A percentile compares a stretch with the other conserved stretches of the same genome.
These are phyloP conservation scores for Drosophila leontia DNA, from an alignment of 1,140 invertebrate species.

Conservation along the genomic window DNA sequence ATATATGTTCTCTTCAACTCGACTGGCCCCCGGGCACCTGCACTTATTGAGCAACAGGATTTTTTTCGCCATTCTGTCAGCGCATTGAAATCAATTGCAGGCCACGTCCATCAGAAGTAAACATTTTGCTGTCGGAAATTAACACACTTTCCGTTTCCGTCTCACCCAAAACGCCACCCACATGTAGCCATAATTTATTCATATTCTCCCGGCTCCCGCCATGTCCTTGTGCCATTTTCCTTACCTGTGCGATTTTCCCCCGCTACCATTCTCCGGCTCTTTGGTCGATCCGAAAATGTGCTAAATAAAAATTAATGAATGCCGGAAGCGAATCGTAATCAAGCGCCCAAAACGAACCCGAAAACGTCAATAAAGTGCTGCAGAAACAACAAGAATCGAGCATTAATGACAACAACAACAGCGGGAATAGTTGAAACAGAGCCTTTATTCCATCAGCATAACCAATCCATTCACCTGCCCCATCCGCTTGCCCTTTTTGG, in stretches of 20 bases:
- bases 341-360: conserved; percentile 48
- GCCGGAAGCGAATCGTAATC: conserved; percentile 79
- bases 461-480: conserved; percentile 37
- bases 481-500: conserved; percentile 25
- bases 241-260: conserved; percentile 4
- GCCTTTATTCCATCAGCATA: conserved; percentile 30
- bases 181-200: conserved; percentile 70
- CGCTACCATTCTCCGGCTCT: too few species aligned
- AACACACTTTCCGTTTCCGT: conserved; percentile 81
- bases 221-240: conserved; percentile 59
- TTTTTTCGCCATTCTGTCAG: conserved; percentile 45
- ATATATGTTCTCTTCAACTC: conserved; percentile 6
- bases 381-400: conserved; percentile 42
- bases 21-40: conserved; percentile 6
- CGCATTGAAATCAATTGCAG: conserved; percentile 79
- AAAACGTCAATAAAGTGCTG: conserved; percentile 51
- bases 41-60: conserved; percentile 24
- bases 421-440: conserved; percentile 32
- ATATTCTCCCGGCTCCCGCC: conserved; percentile 45
- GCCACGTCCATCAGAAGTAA: conserved; percentile 69
- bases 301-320: conserved; percentile 82
- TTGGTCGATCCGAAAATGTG: conserved; percentile 54
- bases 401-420: conserved; percentile 48
- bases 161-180: conserved; percentile 34
- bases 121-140: conserved; percentile 80